These are phyloP conservation scores for Hydropotes inermis DNA, from an alignment of 2,113 vertebrate species.

Conservation along the genomic window DNA sequence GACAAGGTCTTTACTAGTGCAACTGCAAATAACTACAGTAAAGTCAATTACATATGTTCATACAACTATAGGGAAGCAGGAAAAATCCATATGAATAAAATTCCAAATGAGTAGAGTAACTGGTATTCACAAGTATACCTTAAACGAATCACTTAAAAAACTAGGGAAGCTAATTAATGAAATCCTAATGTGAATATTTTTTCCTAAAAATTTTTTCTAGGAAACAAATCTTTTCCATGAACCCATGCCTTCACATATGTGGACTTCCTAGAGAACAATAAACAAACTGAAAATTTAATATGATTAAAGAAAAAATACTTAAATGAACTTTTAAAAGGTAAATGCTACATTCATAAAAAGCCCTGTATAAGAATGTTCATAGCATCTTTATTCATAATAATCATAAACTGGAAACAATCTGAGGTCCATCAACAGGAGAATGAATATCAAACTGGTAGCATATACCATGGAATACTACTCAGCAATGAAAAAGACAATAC, in stretches of 20 bases:
- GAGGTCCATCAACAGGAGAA: background rate
- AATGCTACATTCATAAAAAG: background rate
- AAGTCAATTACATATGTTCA: background rate
- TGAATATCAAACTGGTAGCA: background rate
- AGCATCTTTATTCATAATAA: slow-evolving; percentile 39
- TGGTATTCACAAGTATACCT: slow-evolving; percentile 27
- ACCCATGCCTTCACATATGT: background rate
- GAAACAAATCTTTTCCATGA: background rate
- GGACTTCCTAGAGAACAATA: slow-evolving; percentile 24
- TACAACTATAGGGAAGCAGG: background rate
- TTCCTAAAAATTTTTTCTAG: background rate
- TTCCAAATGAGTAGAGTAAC: background rate
- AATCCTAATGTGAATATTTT: background rate
- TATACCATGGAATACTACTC: background rate
- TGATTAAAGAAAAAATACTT: background rate
- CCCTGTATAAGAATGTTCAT: background rate
- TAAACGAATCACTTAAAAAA: background rate
- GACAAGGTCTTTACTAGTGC: slow-evolving; percentile 17
- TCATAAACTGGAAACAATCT: background rate
- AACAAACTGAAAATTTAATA: slow-evolving; percentile 12
- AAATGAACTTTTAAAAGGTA: background rate
- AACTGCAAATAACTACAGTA: slow-evolving; percentile 40
- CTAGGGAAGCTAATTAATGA: slow-evolving; percentile 3
- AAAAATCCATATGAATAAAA: slow-evolving; percentile 32
- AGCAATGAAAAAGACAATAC: background rate